A percentile compares a stretch with the other conserved stretches of the same genome.
Evolutionary conservation across 2,113 vertebrate species (phyloP).

Genomic region (Neodontobutis hainanensis): DNA sequence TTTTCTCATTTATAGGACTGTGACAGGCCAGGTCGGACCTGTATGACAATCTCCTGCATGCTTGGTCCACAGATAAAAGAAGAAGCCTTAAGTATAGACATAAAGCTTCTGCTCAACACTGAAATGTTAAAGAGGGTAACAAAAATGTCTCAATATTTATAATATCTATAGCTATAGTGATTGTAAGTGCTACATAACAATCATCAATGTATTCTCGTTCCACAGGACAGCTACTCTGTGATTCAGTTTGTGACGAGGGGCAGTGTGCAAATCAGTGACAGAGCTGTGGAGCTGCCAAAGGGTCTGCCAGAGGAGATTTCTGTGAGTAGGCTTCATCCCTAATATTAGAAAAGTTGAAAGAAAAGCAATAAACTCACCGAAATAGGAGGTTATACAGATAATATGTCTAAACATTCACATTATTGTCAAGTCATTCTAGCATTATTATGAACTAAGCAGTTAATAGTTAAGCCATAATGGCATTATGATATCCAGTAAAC

Average conservation of each 20-base stretch:
- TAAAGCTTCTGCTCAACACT: slow-evolving; percentile 92
- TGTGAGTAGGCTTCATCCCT: slow-evolving; percentile 79
- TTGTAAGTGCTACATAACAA: background rate
- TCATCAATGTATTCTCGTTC: background rate
- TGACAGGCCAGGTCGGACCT: slow-evolving; percentile 86
- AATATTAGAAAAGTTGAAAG: too few relatives aligned
- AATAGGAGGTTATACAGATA: too few relatives aligned
- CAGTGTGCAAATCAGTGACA: slow-evolving; percentile 81
- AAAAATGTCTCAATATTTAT: background rate
- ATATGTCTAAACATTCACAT: too few relatives aligned
- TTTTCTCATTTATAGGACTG: slow-evolving; percentile 83
- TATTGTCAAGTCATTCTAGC: too few relatives aligned
- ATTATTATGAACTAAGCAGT: too few relatives aligned
- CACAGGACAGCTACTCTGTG: slow-evolving; percentile 93
- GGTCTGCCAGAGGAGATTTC: slow-evolving; percentile 88
- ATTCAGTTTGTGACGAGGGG: slow-evolving; percentile 93
- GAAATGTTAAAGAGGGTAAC: slow-evolving; percentile 93
- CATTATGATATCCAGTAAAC: too few relatives aligned
- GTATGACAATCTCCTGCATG: slow-evolving; percentile 86
- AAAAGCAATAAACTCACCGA: too few relatives aligned
- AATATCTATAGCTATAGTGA: background rate
- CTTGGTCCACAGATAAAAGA: slow-evolving; percentile 88
- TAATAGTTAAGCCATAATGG: too few relatives aligned
- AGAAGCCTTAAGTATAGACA: slow-evolving; percentile 86
- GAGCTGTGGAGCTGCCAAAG: slow-evolving; percentile 83